phyloP scores from a whole-genome alignment of 2,888 invertebrate genomes.

The Torymus tubicola region DNA sequence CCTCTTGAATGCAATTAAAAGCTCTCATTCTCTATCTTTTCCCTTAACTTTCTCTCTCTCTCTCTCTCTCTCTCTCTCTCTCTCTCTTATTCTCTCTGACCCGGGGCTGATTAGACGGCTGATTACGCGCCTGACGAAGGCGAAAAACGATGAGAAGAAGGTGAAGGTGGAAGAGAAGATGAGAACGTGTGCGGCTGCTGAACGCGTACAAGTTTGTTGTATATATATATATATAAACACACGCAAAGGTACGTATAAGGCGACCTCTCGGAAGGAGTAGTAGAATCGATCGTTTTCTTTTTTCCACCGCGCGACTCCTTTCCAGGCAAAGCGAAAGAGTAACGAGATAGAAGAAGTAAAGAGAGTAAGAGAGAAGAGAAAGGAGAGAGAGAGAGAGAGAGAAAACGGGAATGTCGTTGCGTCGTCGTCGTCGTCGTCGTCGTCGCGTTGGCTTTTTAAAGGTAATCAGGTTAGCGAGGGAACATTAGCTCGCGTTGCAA shows the following conservation, averaged over 20 bases:
- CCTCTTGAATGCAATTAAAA: constrained; percentile 65
- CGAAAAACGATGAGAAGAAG: not conserved
- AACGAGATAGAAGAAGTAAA: no score
- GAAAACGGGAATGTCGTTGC: no score
- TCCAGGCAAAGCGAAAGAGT: no score
- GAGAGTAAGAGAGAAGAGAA: not conserved
- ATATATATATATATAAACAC: no score
- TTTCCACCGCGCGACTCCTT: no score
- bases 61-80: no score
- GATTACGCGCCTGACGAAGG: not conserved
- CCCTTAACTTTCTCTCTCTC: not conserved
- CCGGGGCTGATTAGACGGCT: constrained; percentile 3
- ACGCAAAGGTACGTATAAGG: no score
- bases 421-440: not conserved
- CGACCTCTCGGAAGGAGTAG: no score
- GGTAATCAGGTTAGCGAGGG: constrained; percentile 9
- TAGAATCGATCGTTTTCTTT: no score
- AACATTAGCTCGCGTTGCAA: constrained; percentile 1
- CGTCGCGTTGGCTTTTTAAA: not conserved
- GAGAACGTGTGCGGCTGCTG: no score
- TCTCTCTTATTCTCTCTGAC: not conserved
- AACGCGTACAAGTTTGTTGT: no score
- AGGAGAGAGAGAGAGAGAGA: not conserved
- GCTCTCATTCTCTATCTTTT: constrained; percentile 11
- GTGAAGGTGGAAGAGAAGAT: no score